Evolutionary conservation across 2,113 vertebrate species (phyloP), one percentile per base, ranked within the genome.

Genomic region (Prietella phreatophila): DNA sequence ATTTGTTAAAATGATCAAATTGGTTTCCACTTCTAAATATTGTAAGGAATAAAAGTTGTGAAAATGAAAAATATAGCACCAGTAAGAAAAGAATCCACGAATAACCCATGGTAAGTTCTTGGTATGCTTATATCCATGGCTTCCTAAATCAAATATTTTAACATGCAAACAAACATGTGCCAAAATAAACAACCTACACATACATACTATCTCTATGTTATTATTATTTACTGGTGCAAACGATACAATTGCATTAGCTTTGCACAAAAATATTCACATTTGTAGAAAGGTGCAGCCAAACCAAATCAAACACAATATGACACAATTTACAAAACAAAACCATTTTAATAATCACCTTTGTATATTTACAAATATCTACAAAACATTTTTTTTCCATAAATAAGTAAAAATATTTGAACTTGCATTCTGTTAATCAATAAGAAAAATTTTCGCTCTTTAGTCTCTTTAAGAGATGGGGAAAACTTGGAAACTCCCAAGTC

Each of bases 281-380:
- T 78, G 27, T n/a, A 15, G 5, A 19, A 79, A n/a, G 27, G 5
- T 55, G 8, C 39, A 50, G 1, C 8, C 5, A 19, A 84, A 3
- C 14, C 30, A 73, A 73, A 82, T 90, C 84, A 91, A 89, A 85
- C 63, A 6, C 13, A 89, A 85, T 56, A 6, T 8, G 90, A 61
- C 8, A 33, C 22, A 19, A 93, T 93, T 94, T 90, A 91, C 75
- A 86, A 89, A 88, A 91, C 87, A 65, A 92, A 91, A 89, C 95
- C 94, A 94, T 92, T 95, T 96, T 96, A 96, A 94, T 95, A 92
- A 93, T 93, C 89, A 91, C 91, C 90, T 94, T 92, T 93, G 25
- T 85, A 76, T 95, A 95, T 96, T 94, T 95, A 96, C 95, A 96
- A 91, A 94, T 95, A 95, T 94, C 92, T 95, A 96, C 94, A 95